A percentile compares a stretch with the other conserved stretches of the same genome.
Conservation (phyloP, 2,888 invertebrate species). For the Habrosyne pyritoides region DNA sequence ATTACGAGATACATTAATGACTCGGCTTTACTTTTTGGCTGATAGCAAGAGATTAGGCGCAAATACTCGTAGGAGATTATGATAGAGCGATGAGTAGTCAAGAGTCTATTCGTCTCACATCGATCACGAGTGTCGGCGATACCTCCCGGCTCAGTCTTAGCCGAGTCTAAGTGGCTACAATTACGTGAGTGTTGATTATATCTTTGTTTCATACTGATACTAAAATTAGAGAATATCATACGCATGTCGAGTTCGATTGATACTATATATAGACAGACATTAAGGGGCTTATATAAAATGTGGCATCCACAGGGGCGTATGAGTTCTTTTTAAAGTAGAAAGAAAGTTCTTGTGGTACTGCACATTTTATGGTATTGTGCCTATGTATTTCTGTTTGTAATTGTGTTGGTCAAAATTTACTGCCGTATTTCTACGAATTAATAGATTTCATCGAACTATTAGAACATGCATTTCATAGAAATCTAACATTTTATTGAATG, state of each 20-base stretch:
- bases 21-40: neutral
- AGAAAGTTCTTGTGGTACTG: no score
- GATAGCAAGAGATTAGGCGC: conserved; percentile 14
- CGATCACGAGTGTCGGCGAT: conserved; percentile 42
- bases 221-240: neutral
- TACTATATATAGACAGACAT: no score
- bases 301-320: no score
- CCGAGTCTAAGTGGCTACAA: conserved; percentile 31
- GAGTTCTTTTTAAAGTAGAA: no score
- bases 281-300: no score
- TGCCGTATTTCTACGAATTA: no score
- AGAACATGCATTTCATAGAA: conserved; percentile 11
- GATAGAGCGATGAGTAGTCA: conserved; percentile 46
- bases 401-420: no score
- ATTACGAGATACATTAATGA: neutral
- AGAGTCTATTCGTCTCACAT: conserved; percentile 50
- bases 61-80: conserved; percentile 41
- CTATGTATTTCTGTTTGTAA: no score
- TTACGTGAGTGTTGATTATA: conserved; percentile 28
- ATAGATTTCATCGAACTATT: no score
- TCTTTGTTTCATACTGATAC: neutral
- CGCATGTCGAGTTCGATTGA: no score
- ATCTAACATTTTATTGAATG: neutral
- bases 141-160: conserved; percentile 12
- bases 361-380: no score